phyloP scores from a whole-genome alignment of 2,888 invertebrate genomes.

The Melanchra persicariae region DNA sequence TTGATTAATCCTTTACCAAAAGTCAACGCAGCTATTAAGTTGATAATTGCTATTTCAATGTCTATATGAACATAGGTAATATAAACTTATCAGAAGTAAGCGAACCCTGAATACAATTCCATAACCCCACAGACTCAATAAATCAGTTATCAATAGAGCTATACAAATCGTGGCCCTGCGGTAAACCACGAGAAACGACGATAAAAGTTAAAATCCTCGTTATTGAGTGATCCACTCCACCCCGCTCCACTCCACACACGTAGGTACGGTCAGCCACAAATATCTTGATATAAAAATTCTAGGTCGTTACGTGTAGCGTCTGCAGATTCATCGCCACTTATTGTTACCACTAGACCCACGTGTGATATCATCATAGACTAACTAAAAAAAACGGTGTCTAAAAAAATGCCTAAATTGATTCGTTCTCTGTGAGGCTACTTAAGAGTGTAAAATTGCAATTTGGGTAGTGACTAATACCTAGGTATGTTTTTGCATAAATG shows the following conservation, averaged over 20 bases:
- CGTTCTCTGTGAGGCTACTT: slow-evolving; percentile 13
- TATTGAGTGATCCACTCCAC: background rate
- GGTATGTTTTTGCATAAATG: background rate
- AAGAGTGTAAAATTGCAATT: background rate
- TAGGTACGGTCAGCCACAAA: slow-evolving; percentile 47
- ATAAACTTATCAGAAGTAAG: background rate
- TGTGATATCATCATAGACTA: slow-evolving; percentile 43
- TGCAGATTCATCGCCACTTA: slow-evolving; percentile 71
- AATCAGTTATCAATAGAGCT: slow-evolving; percentile 17
- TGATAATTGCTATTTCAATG: too few species aligned
- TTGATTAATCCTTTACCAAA: too few species aligned
- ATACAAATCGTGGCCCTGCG: slow-evolving; percentile 16
- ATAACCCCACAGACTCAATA: slow-evolving; percentile 7
- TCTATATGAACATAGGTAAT: too few species aligned
- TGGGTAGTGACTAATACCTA: background rate
- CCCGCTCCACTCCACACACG: slow-evolving; percentile 33
- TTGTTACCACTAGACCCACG: slow-evolving; percentile 66
- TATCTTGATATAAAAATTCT: slow-evolving; percentile 66
- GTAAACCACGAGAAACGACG: slow-evolving; percentile 30
- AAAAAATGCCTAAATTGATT: slow-evolving; percentile 31
- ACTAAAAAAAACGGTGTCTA: background rate
- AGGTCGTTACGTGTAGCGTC: slow-evolving; percentile 69
- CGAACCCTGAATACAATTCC: background rate
- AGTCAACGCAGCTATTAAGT: too few species aligned
- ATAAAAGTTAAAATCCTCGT: slow-evolving; percentile 7